Conservation (phyloP, 2,888 invertebrate species). For the Plagodis pulveraria region DNA sequence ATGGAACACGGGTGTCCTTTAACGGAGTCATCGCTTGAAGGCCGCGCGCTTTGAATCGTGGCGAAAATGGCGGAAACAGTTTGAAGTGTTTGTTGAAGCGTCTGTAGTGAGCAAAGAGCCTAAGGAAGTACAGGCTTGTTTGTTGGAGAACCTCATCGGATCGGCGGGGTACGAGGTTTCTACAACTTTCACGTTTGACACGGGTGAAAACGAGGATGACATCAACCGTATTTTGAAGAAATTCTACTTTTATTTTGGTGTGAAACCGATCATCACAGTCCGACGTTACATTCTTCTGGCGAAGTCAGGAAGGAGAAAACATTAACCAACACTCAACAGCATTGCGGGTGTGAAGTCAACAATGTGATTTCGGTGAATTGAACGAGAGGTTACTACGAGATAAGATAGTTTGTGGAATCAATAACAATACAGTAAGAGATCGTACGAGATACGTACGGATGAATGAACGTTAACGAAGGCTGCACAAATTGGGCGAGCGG, state of each 20-base stretch:
- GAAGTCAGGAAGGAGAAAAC: neutral
- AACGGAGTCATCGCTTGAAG: constrained; percentile 12
- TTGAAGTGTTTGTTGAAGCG: constrained; percentile 32
- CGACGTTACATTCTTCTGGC: neutral
- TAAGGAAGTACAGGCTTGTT: constrained; percentile 28
- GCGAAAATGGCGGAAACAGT: constrained; percentile 28
- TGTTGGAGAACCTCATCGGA: too few species aligned
- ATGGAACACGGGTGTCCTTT: constrained; percentile 24
- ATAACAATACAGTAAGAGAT: neutral
- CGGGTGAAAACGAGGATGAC: too few species aligned
- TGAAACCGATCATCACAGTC: constrained; percentile 2
- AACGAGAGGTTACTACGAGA: neutral
- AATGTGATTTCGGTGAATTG: too few species aligned
- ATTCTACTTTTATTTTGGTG: constrained; percentile 3
- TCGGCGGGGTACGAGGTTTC: too few species aligned
- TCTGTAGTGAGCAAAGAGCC: constrained; percentile 19
- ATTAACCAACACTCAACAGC: constrained; percentile 3
- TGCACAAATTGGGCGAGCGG: neutral
- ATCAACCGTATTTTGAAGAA: constrained; percentile 3
- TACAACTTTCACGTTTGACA: too few species aligned
- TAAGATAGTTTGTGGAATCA: neutral
- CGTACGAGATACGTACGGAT: neutral
- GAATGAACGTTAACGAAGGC: neutral
- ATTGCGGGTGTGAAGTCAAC: too few species aligned
- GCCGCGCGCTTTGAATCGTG: constrained; percentile 30